Evolutionary conservation across 2,888 invertebrate species (phyloP).

Genomic region (Andrena camellia): DNA sequence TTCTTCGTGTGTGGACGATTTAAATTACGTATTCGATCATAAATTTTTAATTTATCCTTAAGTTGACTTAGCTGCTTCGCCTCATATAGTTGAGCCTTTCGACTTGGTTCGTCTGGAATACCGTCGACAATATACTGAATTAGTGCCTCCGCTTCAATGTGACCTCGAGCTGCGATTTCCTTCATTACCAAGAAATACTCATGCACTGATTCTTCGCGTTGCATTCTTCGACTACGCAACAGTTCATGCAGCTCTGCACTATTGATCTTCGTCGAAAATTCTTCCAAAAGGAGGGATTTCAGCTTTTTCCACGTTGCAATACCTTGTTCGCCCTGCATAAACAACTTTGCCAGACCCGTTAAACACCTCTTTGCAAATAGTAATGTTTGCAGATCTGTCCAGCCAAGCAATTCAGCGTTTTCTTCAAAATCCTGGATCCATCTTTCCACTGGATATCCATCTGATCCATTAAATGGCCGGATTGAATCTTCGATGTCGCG

Average conservation of each 20-base stretch:
- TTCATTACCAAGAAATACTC: slow-evolving; percentile 27
- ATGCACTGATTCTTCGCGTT: slow-evolving; percentile 6
- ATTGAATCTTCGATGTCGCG: slow-evolving; percentile 21
- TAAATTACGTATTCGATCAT: background rate
- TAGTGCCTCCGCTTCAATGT: slow-evolving; percentile 3
- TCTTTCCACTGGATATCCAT: slow-evolving; percentile 22
- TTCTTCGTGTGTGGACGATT: background rate
- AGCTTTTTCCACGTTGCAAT: slow-evolving; percentile 10
- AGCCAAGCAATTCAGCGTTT: slow-evolving; percentile 10
- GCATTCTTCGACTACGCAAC: background rate
- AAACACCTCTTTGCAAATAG: slow-evolving; percentile 16
- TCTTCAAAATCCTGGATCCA: slow-evolving; percentile 28
- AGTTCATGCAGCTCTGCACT: slow-evolving; percentile 16
- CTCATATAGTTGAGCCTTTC: slow-evolving; percentile 1
- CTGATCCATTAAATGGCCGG: slow-evolving; percentile 7
- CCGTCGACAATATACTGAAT: slow-evolving; percentile 33
- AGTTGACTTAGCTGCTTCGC: background rate
- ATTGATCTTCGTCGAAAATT: slow-evolving; percentile 10
- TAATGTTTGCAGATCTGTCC: slow-evolving; percentile 18
- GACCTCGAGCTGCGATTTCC: background rate
- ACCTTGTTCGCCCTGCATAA: slow-evolving; percentile 7
- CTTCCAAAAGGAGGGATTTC: background rate
- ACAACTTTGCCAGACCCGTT: slow-evolving; percentile 11
- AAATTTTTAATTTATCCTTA: slow-evolving; percentile 16
- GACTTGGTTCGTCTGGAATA: slow-evolving; percentile 7